These are phyloP conservation scores for Perizoma flavofasciatum DNA, from an alignment of 2,888 invertebrate genomes.

Conservation along the genomic window DNA sequence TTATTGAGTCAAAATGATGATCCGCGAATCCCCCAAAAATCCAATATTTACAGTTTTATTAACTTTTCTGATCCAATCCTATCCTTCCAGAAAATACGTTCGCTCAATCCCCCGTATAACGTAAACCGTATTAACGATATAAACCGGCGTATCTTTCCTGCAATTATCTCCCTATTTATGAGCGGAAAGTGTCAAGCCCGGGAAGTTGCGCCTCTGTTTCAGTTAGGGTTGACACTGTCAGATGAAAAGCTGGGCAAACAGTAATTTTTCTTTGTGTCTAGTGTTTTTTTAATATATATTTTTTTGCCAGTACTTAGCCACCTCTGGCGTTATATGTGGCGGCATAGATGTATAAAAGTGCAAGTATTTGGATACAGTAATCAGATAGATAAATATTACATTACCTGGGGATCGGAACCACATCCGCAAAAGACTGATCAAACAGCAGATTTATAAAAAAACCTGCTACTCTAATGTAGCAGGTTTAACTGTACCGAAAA, in stretches of 20 bases:
- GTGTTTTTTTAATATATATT: too few species aligned
- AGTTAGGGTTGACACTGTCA: constrained; percentile 20
- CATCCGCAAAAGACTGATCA: neutral
- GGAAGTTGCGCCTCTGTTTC: constrained; percentile 49
- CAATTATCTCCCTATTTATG: constrained; percentile 71
- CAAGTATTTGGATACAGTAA: too few species aligned
- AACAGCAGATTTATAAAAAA: constrained; percentile 1
- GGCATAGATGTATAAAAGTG: too few species aligned
- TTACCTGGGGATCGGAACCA: too few species aligned
- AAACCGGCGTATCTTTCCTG: constrained; percentile 64
- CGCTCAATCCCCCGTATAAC: constrained; percentile 29
- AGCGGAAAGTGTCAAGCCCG: constrained; percentile 64
- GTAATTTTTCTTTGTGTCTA: neutral
- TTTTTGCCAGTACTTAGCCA: too few species aligned
- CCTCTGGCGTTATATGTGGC: too few species aligned
- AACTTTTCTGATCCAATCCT: constrained; percentile 17
- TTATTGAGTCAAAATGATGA: neutral
- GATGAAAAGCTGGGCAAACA: too few species aligned
- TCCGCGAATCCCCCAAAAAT: constrained; percentile 2
- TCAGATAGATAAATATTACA: too few species aligned
- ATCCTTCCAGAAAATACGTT: constrained; percentile 16
- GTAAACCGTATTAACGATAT: constrained; percentile 51
- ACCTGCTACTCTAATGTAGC: neutral
- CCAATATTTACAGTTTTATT: constrained; percentile 12
- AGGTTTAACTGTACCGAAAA: too few species aligned